Base-by-base conservation (phyloP, 2,797 vertebrate species). In the Sebastes aleutianus region DNA sequence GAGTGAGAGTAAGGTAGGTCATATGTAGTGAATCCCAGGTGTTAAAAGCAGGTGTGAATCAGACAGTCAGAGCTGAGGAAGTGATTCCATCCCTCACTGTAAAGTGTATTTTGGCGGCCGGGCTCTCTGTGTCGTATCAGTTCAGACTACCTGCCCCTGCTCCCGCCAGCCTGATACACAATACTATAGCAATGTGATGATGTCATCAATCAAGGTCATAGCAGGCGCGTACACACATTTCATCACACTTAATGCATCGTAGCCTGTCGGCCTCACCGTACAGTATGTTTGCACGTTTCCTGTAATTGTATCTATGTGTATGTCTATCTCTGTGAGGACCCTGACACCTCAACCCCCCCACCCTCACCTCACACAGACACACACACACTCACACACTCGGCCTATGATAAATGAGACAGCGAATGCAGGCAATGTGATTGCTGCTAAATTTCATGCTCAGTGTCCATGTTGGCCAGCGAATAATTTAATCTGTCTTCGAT, bases 161-260 rank as follows among this genome's bases (percentile, higher is more conserved):
- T 85, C 71, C 54, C 77, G 20, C 36, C 76, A 47, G 72, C 47
- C 3, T 64, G 36, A 82, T 77, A 83, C 59, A 84, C 70, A 86
- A 88, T 82, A 85, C 81, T 80, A 34, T 67, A 87, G 87, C 81
- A 90, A 69, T 65, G 84, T 87, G 91, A 95, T 93, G 93, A 90
- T 91, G 87, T 95, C 95, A 95, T 96, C 96, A 96, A 97, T 98
- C 97, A 97, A 95, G 94, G 92, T 96, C 96, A 96, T 91, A 47
- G 85, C 77, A 66, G 84, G 75, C 56, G 69, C 80, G 83, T 84
- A 70, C 83, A 71, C 79, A 89, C 73, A 86, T 89, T 88, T 92
- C 81, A 91, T 92, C 84, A 80, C 70, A 76, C 79, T 85, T 89
- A 85, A 90, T 80, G 77, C 83, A 29, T 81, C 73, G 84, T 32